phyloP scores from a whole-genome alignment of 2,888 invertebrate species.

The Petrolisthes cinctipes region DNA sequence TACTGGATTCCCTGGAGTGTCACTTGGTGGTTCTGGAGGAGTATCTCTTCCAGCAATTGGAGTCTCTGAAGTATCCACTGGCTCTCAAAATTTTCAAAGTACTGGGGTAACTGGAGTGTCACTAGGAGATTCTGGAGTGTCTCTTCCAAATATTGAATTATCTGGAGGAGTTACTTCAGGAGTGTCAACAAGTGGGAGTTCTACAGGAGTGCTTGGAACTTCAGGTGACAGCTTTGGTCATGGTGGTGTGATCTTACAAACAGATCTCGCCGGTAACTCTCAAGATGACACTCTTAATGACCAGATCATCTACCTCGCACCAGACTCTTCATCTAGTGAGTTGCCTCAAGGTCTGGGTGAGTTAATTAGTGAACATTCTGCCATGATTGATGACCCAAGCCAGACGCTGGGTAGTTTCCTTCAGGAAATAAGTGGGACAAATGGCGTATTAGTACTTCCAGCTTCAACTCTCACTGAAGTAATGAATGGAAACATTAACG shows the following conservation, averaged over 20 bases:
- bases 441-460: slow-evolving; percentile 42
- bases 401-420: slow-evolving; percentile 47
- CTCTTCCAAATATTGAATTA: not conserved
- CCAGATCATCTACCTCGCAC: not conserved
- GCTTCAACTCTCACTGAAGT: slow-evolving; percentile 26
- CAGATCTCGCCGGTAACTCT: not conserved
- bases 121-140: not conserved
- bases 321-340: not conserved
- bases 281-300: not conserved
- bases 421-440: slow-evolving; percentile 26
- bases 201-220: not conserved
- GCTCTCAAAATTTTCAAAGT: not conserved
- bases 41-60: not conserved
- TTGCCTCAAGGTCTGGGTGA: slow-evolving; percentile 9
- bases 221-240: not conserved
- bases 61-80: not conserved
- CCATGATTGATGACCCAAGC: slow-evolving; percentile 19
- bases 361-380: slow-evolving; percentile 14
- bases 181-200: not conserved
- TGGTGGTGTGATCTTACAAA: not conserved
- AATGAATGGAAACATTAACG: not conserved
- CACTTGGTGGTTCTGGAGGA: not conserved
- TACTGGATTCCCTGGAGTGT: not conserved
- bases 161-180: not conserved
- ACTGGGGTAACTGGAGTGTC: not conserved